A percentile compares a stretch with the other conserved stretches of the same genome.
These are phyloP conservation scores for Dicentrarchus labrax DNA, from an alignment of 2,113 vertebrate species.

Conservation along the genomic window DNA sequence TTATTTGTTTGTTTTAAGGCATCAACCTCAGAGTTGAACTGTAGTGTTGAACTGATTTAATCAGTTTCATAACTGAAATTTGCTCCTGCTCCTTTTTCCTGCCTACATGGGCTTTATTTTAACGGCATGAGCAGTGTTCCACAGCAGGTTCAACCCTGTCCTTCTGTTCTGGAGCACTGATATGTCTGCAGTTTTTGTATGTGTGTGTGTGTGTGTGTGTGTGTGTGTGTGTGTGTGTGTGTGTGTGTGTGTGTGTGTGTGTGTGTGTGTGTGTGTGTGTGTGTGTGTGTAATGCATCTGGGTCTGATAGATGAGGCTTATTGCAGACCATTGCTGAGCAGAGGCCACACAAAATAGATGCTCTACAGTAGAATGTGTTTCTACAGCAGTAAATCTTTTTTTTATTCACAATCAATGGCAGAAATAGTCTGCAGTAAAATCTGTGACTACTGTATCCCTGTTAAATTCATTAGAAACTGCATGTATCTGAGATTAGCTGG, in stretches of 20 bases:
- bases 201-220: conserved; percentile 9
- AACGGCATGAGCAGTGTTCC: background rate
- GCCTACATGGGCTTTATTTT: conserved; percentile 16
- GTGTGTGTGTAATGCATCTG: conserved; percentile 24
- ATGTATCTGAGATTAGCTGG: conserved; percentile 12
- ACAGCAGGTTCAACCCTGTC: conserved; percentile 17
- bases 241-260: background rate
- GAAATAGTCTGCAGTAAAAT: background rate
- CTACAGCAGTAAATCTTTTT: background rate
- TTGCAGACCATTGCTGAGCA: conserved; percentile 8
- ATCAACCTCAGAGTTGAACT: background rate
- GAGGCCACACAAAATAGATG: background rate
- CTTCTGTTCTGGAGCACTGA: conserved; percentile 15
- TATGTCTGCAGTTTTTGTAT: conserved; percentile 18
- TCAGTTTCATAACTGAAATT: background rate
- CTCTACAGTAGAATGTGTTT: conserved; percentile 6
- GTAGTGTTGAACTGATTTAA: background rate
- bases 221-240: conserved; percentile 1
- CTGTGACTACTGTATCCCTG: background rate
- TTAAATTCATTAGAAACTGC: background rate
- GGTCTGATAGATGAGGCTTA: conserved; percentile 10
- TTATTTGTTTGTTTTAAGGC: background rate
- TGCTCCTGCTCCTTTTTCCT: background rate
- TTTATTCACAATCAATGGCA: background rate
- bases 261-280: conserved; percentile 11